phyloP scores from a whole-genome alignment of 2,797 vertebrate genomes.

The Oryzias sinensis region DNA sequence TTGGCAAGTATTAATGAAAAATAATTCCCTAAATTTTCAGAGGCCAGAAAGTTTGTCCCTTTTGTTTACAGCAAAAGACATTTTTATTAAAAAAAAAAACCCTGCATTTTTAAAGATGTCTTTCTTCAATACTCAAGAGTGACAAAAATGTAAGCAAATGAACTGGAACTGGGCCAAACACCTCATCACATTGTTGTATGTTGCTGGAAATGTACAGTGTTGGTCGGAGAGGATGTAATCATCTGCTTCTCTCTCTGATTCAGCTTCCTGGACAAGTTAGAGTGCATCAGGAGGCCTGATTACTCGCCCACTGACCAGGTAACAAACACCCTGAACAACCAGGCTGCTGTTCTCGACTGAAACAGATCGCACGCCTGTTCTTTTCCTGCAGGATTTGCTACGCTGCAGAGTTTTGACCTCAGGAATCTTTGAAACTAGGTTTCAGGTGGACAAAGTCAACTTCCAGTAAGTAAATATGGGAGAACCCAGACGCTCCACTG shows the following conservation, averaged over 20 bases:
- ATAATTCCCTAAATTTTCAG: no score
- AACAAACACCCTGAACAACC: no score
- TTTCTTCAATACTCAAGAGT: no score
- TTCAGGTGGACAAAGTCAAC: conserved; percentile 99
- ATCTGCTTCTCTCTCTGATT: conserved; percentile 6
- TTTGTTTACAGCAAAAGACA: no score
- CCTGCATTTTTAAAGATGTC: no score
- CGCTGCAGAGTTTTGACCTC: conserved; percentile 96
- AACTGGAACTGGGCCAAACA: no score
- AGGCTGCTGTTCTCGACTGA: neutral
- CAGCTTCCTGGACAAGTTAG: conserved; percentile 93
- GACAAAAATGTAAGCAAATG: no score
- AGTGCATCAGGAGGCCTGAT: conserved; percentile 87
- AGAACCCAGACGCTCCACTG: neutral
- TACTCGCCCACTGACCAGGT: conserved; percentile 89
- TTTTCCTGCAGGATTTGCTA: conserved; percentile 84
- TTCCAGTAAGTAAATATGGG: conserved; percentile 87
- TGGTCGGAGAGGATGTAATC: neutral
- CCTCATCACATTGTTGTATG: no score
- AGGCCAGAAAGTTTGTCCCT: no score
- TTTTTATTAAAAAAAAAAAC: no score
- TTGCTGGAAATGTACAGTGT: no score
- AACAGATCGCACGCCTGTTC: neutral
- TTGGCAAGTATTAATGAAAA: no score
- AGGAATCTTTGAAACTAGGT: conserved; percentile 95